These are phyloP conservation scores for Hemicordylus capensis DNA, from an alignment of 2,113 vertebrate species.

Conservation along the genomic window DNA sequence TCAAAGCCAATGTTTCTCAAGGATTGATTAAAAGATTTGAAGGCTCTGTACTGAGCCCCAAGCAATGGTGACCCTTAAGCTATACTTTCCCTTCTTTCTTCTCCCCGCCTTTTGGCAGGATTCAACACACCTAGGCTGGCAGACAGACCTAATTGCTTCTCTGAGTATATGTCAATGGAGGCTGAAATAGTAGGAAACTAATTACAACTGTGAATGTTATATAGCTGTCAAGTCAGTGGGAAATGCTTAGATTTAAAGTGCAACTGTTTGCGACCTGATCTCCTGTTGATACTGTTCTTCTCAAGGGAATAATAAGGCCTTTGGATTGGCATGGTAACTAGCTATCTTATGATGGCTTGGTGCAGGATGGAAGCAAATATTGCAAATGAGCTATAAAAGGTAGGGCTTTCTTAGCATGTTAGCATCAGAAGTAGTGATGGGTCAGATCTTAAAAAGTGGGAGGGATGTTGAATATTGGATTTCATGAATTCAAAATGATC, in stretches of 20 bases:
- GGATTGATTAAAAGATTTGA: not conserved
- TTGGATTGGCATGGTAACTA: not conserved
- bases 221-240: not conserved
- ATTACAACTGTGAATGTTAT: not conserved
- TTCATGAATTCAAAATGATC: too few relatives aligned
- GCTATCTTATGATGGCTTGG: not conserved
- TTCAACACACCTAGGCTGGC: not conserved
- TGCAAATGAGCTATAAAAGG: not conserved
- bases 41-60: not conserved
- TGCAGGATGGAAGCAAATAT: not conserved
- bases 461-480: not conserved
- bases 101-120: too few relatives aligned
- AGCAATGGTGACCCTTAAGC: not conserved
- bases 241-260: not conserved
- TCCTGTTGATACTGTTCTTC: not conserved
- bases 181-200: not conserved
- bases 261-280: not conserved
- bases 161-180: not conserved
- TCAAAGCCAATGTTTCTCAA: too few relatives aligned
- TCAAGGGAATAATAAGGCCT: constrained; percentile 11
- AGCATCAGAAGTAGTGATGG: not conserved
- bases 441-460: too few relatives aligned
- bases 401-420: not conserved
- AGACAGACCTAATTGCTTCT: not conserved
- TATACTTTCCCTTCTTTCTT: not conserved